These are phyloP conservation scores for Phymanthus crucifer DNA, from an alignment of 92 coral and sea anemone species.

Conservation along the genomic window DNA sequence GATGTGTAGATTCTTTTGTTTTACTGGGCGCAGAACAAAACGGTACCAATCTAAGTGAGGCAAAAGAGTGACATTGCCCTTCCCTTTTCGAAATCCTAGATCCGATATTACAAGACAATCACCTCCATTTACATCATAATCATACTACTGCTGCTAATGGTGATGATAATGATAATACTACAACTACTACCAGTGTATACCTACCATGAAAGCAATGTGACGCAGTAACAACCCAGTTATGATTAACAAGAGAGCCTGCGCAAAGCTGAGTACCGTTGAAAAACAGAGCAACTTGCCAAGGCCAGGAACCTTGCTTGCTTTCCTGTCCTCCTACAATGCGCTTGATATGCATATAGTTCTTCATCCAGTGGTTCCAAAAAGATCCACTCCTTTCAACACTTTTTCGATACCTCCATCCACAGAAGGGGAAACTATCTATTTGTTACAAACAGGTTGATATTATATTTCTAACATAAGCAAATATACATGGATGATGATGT, in stretches of 20 bases:
- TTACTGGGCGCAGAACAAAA: too few relatives aligned
- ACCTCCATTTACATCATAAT: too few relatives aligned
- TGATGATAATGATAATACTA: too few relatives aligned
- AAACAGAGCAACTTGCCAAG: conserved; percentile 80
- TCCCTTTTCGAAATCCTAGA: too few relatives aligned
- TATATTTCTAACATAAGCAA: neutral
- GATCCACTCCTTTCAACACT: neutral
- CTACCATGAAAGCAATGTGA: conserved; percentile 85
- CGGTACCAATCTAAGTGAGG: too few relatives aligned
- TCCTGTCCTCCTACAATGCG: conserved; percentile 56
- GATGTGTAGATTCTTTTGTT: too few relatives aligned
- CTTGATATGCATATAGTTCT: neutral
- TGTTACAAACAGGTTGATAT: neutral
- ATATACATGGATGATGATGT: too few relatives aligned
- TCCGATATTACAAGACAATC: too few relatives aligned
- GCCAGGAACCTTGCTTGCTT: conserved; percentile 77
- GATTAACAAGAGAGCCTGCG: conserved; percentile 74
- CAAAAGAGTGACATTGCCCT: too few relatives aligned
- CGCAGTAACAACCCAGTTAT: conserved; percentile 77
- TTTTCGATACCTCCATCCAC: conserved; percentile 6
- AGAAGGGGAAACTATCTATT: conserved; percentile 4
- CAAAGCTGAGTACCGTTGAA: conserved; percentile 63
- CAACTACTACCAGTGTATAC: neutral
- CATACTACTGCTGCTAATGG: too few relatives aligned
- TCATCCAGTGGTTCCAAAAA: neutral